phyloP scores from a whole-genome alignment of 2,113 vertebrate genomes.

The Acanthochromis polyacanthus region DNA sequence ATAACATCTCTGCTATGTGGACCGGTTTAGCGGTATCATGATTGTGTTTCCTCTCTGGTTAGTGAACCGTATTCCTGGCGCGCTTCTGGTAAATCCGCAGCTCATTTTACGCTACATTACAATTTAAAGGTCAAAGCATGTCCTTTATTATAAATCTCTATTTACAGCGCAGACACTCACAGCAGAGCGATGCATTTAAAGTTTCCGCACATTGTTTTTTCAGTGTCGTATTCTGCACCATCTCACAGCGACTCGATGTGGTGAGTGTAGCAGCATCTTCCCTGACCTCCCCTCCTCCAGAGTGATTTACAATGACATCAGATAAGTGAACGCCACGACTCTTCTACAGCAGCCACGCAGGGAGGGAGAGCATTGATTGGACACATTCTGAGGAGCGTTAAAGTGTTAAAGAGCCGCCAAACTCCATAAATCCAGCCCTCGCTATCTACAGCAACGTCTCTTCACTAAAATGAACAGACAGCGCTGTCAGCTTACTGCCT shows the following conservation, averaged over 20 bases:
- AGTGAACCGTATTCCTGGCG: constrained; percentile 44
- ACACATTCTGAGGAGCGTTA: constrained; percentile 76
- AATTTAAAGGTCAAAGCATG: constrained; percentile 68
- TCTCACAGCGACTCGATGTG: constrained; percentile 11
- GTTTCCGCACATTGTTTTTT: constrained; percentile 32
- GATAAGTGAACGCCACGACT: constrained; percentile 66
- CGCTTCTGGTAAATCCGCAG: constrained; percentile 55
- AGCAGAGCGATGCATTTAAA: constrained; percentile 30
- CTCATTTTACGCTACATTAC: constrained; percentile 70
- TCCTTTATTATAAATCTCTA: constrained; percentile 39
- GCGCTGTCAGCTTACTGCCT: constrained; percentile 23
- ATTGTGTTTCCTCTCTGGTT: constrained; percentile 45
- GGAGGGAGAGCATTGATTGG: constrained; percentile 73
- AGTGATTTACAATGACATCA: constrained; percentile 80
- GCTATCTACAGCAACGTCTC: constrained; percentile 39
- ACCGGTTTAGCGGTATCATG: constrained; percentile 31
- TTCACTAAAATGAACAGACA: constrained; percentile 48
- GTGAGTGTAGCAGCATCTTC: constrained; percentile 28
- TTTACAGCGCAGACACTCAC: constrained; percentile 30
- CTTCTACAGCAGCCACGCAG: constrained; percentile 37
- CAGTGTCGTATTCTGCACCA: constrained; percentile 36
- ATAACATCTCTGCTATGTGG: constrained; percentile 39
- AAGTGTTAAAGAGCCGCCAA: constrained; percentile 81
- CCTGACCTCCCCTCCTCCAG: constrained; percentile 60
- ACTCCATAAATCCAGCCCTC: constrained; percentile 77